These are phyloP conservation scores for Plecotus auritus DNA, from an alignment of 2,113 vertebrate species.

Conservation along the genomic window DNA sequence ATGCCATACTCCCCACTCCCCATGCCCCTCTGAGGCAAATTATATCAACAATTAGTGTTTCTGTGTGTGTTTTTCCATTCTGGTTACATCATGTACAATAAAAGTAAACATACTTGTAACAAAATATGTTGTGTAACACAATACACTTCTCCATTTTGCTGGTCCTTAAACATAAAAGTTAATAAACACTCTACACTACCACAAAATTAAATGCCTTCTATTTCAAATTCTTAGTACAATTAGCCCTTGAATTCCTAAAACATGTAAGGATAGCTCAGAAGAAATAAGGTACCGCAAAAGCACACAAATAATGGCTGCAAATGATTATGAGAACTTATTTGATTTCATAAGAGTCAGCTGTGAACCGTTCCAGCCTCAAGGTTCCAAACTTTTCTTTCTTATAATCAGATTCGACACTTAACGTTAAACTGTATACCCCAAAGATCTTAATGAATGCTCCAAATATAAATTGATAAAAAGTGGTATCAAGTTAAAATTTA, in stretches of 20 bases:
- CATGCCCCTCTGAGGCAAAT: slow-evolving; percentile 46
- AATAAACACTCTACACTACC: slow-evolving; percentile 62
- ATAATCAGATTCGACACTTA: background rate
- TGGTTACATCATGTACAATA: slow-evolving; percentile 65
- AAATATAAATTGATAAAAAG: background rate
- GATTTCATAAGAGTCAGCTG: slow-evolving; percentile 59
- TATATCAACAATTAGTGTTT: slow-evolving; percentile 62
- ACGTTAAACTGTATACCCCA: background rate
- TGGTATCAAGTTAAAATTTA: background rate
- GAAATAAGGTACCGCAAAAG: slow-evolving; percentile 65
- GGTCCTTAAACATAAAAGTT: slow-evolving; percentile 65
- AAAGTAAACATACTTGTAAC: slow-evolving; percentile 73
- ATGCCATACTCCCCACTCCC: background rate
- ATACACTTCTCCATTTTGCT: slow-evolving; percentile 67
- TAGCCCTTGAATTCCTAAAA: slow-evolving; percentile 87
- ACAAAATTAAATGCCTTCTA: slow-evolving; percentile 76
- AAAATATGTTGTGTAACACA: slow-evolving; percentile 64
- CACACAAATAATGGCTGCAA: slow-evolving; percentile 72
- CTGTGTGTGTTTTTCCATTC: slow-evolving; percentile 51
- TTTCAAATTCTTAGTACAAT: slow-evolving; percentile 82
- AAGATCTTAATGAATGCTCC: background rate
- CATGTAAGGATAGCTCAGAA: slow-evolving; percentile 75
- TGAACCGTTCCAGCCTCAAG: slow-evolving; percentile 52
- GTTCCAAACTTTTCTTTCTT: slow-evolving; percentile 4
- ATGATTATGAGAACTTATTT: slow-evolving; percentile 67